Conservation (phyloP, 1,140 invertebrate genomes). For the Uloborus diversus region DNA sequence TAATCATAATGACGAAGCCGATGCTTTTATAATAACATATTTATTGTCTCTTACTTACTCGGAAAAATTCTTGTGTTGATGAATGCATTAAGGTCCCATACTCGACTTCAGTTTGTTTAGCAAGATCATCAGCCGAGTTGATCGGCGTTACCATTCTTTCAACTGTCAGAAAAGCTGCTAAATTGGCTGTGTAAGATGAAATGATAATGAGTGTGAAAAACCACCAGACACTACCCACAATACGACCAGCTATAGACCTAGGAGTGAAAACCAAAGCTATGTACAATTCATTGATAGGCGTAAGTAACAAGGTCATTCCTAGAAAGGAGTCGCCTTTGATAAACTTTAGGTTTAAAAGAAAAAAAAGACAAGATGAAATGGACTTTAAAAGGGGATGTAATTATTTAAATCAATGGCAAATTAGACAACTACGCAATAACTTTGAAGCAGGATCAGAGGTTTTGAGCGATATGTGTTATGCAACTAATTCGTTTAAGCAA, state of each 20-base stretch:
- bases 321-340: no score
- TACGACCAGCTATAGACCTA: conserved; percentile 90
- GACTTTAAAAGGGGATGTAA: no score
- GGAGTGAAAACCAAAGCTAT: background rate
- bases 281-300: background rate
- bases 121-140: conserved; percentile 91
- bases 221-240: conserved; percentile 98
- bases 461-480: no score
- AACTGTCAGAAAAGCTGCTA: conserved; percentile 95
- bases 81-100: conserved; percentile 88
- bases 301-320: no score
- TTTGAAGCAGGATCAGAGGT: no score
- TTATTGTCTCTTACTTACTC: conserved; percentile 75
- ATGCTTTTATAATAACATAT: no score
- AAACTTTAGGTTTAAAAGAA: no score
- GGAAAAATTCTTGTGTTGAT: conserved; percentile 92
- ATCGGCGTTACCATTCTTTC: conserved; percentile 94
- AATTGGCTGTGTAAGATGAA: conserved; percentile 97
- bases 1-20: no score
- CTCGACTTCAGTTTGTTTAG: conserved; percentile 93
- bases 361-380: no score
- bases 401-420: no score
- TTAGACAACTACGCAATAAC: no score
- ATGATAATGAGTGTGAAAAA: conserved; percentile 99
- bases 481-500: no score